Evolutionary conservation across 2,113 vertebrate species (phyloP), one percentile per base, ranked within the genome.

Genomic region (Eulemur rufifrons): DNA sequence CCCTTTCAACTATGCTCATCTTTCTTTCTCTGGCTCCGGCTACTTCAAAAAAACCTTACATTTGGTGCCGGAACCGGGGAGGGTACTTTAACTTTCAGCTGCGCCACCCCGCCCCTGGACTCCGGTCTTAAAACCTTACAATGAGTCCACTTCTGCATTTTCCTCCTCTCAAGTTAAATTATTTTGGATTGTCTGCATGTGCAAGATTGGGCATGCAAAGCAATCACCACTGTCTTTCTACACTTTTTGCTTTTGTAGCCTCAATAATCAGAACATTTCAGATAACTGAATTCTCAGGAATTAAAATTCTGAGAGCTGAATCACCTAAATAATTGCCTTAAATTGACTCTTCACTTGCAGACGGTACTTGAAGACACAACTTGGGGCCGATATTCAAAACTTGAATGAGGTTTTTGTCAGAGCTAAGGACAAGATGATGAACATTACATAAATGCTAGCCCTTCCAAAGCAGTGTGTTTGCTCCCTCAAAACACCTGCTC

Each of bases 271-370:
- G 68, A 96, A 61, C 54, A 64, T 64, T 85, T 90, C 87, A 92
- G 71, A 78, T 34, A 64, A 64, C 25, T 29, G 61, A 63, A 63
- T 63, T 29, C 61, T 63, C 27, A 63, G 78, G 74, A 84, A 76
- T 69, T 64, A 90, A 68, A 95, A 86, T 96, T 92, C 82, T 84
- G 88, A 96, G 82, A 85, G 68, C 5, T 17, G 80, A 95, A 64
- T 91, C 85, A 86, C 86, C 56, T 78, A 94, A 80, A 73, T 95
- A 84, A 84, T 39, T 92, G 69, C 92, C 66, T 92, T 85, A 61
- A 76, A 32, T 32, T 29, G 78, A 95, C 77, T 81, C 73, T 20
- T 56, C 27, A n/a, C 23, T 82, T 85, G 86, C 42, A 71, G 52
- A 14, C n/a, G 59, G 21, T 50, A 59, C 64, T 91, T 88, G 64